A percentile compares a stretch with the other conserved stretches of the same genome.
These are phyloP conservation scores for Drosophila paulistorum DNA, from an alignment of 1,140 invertebrate genomes.

Conservation along the genomic window DNA sequence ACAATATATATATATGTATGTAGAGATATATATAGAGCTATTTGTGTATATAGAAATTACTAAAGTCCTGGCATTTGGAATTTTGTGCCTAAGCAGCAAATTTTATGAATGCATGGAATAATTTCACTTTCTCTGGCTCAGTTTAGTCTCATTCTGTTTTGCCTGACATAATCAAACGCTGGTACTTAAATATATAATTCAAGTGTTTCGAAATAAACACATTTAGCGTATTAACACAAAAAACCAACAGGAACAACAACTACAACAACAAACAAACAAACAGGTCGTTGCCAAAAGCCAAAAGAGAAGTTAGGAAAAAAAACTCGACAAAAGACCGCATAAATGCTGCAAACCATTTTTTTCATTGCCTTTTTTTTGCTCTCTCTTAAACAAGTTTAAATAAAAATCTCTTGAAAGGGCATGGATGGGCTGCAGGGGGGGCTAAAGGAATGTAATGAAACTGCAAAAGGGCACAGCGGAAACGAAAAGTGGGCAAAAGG, in stretches of 20 bases:
- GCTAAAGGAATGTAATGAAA: slow-evolving; percentile 70
- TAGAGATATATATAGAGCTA: neutral
- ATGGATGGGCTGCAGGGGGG: neutral
- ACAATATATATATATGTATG: neutral
- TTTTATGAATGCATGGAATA: slow-evolving; percentile 81
- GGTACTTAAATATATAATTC: slow-evolving; percentile 68
- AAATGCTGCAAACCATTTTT: slow-evolving; percentile 77
- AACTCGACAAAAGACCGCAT: slow-evolving; percentile 71
- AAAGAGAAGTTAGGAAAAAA: slow-evolving; percentile 15
- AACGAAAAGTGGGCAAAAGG: slow-evolving; percentile 6
- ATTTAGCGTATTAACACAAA: slow-evolving; percentile 51
- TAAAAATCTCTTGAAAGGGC: slow-evolving; percentile 65
- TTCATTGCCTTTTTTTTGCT: slow-evolving; percentile 3
- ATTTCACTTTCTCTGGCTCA: slow-evolving; percentile 24
- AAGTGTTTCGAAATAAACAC: slow-evolving; percentile 65
- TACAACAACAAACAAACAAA: neutral
- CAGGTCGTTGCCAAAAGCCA: slow-evolving; percentile 9
- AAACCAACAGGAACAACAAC: slow-evolving; percentile 29
- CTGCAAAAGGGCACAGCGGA: slow-evolving; percentile 53
- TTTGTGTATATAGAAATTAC: slow-evolving; percentile 21
- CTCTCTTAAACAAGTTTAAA: slow-evolving; percentile 71
- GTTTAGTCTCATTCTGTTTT: neutral
- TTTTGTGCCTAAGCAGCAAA: slow-evolving; percentile 65
- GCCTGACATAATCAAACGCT: slow-evolving; percentile 54
- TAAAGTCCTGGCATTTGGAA: slow-evolving; percentile 41